phyloP scores from a whole-genome alignment of 2,888 invertebrate species.

The Agrotis ipsilon region DNA sequence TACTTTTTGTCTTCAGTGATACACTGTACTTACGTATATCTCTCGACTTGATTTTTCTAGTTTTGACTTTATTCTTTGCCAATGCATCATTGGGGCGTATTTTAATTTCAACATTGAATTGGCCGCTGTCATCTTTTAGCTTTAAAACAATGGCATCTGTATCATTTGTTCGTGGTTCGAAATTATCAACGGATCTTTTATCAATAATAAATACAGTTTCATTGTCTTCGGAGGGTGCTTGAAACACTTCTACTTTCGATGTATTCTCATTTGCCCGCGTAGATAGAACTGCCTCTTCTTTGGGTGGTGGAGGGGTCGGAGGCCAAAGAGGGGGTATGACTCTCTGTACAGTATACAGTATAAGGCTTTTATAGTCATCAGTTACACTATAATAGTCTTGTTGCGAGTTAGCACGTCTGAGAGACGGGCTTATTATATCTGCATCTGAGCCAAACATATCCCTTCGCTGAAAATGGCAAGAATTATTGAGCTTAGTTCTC shows the following conservation, averaged over 20 bases:
- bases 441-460: too few relatives aligned
- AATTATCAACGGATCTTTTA: slow-evolving; percentile 73
- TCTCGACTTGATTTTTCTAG: slow-evolving; percentile 23
- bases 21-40: slow-evolving; percentile 27
- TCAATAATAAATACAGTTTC: slow-evolving; percentile 11
- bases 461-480: too few relatives aligned
- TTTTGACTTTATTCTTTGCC: slow-evolving; percentile 24
- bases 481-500: too few relatives aligned
- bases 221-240: too few relatives aligned
- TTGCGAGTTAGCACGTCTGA: neutral
- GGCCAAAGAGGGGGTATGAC: slow-evolving; percentile 35
- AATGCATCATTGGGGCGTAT: slow-evolving; percentile 58
- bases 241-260: neutral
- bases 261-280: neutral
- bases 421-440: neutral
- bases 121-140: slow-evolving; percentile 69
- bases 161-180: slow-evolving; percentile 54
- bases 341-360: slow-evolving; percentile 3
- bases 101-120: slow-evolving; percentile 75
- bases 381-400: neutral
- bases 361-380: neutral
- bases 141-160: slow-evolving; percentile 69
- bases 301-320: neutral
- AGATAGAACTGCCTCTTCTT: neutral
- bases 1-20: slow-evolving; percentile 17